A percentile compares a stretch with the other conserved stretches of the same genome.
These are phyloP conservation scores for Andricus quercusramuli DNA, from an alignment of 2,888 invertebrate species.

Conservation along the genomic window DNA sequence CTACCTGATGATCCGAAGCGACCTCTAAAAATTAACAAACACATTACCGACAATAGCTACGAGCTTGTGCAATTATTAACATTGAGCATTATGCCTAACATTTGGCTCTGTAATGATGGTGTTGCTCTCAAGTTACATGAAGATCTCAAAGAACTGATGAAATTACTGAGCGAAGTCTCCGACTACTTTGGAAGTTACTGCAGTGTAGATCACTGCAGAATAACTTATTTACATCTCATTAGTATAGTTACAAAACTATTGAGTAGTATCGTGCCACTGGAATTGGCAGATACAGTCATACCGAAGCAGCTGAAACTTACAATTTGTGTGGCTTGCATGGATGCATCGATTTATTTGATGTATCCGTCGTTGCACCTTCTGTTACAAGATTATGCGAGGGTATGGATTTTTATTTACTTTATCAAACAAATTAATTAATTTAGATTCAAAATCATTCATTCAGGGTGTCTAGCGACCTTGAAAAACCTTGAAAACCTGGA, in stretches of 20 bases:
- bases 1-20: slow-evolving; percentile 60
- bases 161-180: slow-evolving; percentile 81
- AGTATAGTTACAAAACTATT: slow-evolving; percentile 76
- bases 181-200: slow-evolving; percentile 65
- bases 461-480: too few relatives aligned
- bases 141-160: slow-evolving; percentile 75
- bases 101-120: slow-evolving; percentile 79
- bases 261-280: slow-evolving; percentile 76
- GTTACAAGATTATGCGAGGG: slow-evolving; percentile 78
- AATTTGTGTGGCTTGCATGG: slow-evolving; percentile 77
- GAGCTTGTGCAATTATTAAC: slow-evolving; percentile 80
- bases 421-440: slow-evolving; percentile 1
- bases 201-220: slow-evolving; percentile 72
- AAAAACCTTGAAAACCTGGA: too few relatives aligned
- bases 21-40: slow-evolving; percentile 66
- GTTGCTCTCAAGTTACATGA: slow-evolving; percentile 67
- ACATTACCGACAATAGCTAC: slow-evolving; percentile 65
- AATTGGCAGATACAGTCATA: slow-evolving; percentile 75
- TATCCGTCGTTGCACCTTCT: slow-evolving; percentile 78
- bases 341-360: slow-evolving; percentile 78
- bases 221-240: slow-evolving; percentile 79
- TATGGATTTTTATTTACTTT: slow-evolving; percentile 63
- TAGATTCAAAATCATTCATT: too few relatives aligned
- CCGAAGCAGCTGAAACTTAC: slow-evolving; percentile 78
- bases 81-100: slow-evolving; percentile 80